Base-by-base conservation (phyloP, 2,113 vertebrate genomes). In the Microtus ochrogaster region DNA sequence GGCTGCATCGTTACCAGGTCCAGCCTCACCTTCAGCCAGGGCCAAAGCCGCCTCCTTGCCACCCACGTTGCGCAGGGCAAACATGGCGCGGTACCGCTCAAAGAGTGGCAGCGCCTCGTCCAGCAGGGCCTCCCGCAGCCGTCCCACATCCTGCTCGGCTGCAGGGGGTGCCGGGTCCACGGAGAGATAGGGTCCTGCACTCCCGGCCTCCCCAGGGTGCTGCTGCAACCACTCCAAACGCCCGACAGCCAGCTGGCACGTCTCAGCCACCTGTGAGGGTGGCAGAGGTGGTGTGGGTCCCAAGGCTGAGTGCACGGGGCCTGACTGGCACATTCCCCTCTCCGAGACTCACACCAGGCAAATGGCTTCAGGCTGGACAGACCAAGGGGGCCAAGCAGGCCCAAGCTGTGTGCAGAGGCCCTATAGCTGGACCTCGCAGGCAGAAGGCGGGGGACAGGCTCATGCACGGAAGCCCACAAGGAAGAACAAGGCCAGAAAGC, bases 31-130 rank as follows among this genome's bases (percentile, higher is more conserved):
- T 0, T 99, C 99, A 0, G 99, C 99, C 72, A 99, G 98, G 0
- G 99, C 99, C 89, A 99, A 98, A 74, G 98, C 99, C 0, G 99
- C 99, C 78, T 99, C 99, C 92, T 98, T 94, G 2, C 98, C 98
- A 4, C 99, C 99, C 0, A 98, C 73, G 17, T 99, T 99, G 0
- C 99, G 98, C 73, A 99, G 98, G 0, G 99, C 99, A 26, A 99
- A 99, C 99, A 99, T 99, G 89, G 99, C 99, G 0, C 99, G 98
- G 98, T 99, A 99, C 3, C 99, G 99, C 0, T 99, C 99, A 0
- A 99, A 99, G 11, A 99, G 99, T 0, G 99, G 96, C 82, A 89
- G 94, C 0, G 97, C 96, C 89, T 99, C 99, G 0, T 99, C 98
- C 97, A 99, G 94, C 28, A 99, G 98, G 7, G 26, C 49, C 1